Evolutionary conservation across 2,888 invertebrate genomes (phyloP).

Genomic region (Drosophila histrio): DNA sequence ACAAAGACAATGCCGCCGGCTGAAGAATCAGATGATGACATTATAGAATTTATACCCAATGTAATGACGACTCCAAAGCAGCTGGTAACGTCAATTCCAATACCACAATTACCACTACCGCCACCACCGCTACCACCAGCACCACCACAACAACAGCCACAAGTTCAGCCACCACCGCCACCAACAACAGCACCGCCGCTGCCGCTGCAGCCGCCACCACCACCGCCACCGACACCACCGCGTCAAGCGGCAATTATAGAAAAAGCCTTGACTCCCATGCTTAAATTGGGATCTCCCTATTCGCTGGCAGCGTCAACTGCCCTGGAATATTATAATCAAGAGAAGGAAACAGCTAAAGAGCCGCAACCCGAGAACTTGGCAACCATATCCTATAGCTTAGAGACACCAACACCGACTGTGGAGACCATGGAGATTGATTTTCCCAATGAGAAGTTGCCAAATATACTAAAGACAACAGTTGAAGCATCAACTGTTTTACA

Average conservation of each 20-base stretch:
- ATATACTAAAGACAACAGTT: neutral
- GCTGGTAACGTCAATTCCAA: neutral
- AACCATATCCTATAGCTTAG: conserved; percentile 39
- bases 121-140: neutral
- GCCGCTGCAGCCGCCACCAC: neutral
- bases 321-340: conserved; percentile 20
- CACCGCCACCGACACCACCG: neutral
- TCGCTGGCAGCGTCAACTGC: conserved; percentile 15
- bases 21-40: conserved; percentile 43
- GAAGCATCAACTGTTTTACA: conserved; percentile 5
- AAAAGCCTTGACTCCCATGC: neutral
- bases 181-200: neutral
- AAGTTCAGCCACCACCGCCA: neutral
- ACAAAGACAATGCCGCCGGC: neutral
- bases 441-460: conserved; percentile 24
- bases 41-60: conserved; percentile 41
- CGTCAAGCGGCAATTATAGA: conserved; percentile 7
- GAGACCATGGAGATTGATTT: conserved; percentile 57
- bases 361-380: conserved; percentile 28
- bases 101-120: no score
- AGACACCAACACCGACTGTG: conserved; percentile 45
- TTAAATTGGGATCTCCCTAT: conserved; percentile 42
- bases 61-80: conserved; percentile 15
- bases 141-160: neutral
- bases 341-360: conserved; percentile 7